Evolutionary conservation across 2,888 invertebrate genomes (phyloP).

Genomic region (Mechanitis messenoides): DNA sequence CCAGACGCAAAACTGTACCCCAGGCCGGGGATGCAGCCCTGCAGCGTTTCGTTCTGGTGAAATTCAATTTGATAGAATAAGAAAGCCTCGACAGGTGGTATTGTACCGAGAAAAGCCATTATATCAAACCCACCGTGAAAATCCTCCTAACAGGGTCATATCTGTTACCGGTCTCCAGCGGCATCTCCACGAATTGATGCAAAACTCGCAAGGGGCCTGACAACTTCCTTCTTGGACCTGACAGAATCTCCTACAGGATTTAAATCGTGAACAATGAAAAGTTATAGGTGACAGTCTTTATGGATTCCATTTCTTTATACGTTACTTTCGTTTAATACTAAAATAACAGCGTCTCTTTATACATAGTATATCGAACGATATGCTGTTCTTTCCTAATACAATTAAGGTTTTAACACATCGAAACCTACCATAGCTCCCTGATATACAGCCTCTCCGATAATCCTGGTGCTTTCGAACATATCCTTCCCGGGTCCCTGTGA

Average conservation of each 20-base stretch:
- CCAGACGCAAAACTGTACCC: constrained; percentile 92
- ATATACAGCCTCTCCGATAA: constrained; percentile 83
- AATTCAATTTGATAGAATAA: background rate
- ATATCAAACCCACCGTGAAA: constrained; percentile 32
- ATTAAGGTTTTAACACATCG: background rate
- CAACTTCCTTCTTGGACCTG: constrained; percentile 70
- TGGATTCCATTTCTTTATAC: too few relatives aligned
- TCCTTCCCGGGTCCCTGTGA: constrained; percentile 87
- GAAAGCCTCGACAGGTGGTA: background rate
- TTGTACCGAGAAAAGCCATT: background rate
- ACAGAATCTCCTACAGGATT: constrained; percentile 73
- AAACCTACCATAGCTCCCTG: constrained; percentile 77
- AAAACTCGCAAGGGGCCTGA: constrained; percentile 79
- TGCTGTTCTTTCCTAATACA: background rate
- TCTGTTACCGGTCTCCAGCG: constrained; percentile 69
- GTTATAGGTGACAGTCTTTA: too few relatives aligned
- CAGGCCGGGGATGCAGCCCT: constrained; percentile 85
- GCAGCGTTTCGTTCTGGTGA: constrained; percentile 64
- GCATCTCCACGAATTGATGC: constrained; percentile 87
- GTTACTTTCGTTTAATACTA: background rate
- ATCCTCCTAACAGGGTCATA: constrained; percentile 52
- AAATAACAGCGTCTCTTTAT: too few relatives aligned
- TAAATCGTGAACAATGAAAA: too few relatives aligned
- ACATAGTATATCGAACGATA: too few relatives aligned
- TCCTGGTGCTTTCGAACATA: constrained; percentile 88